These are phyloP conservation scores for Nasonia vitripennis DNA, from an alignment of 1,140 invertebrate species.

Conservation along the genomic window DNA sequence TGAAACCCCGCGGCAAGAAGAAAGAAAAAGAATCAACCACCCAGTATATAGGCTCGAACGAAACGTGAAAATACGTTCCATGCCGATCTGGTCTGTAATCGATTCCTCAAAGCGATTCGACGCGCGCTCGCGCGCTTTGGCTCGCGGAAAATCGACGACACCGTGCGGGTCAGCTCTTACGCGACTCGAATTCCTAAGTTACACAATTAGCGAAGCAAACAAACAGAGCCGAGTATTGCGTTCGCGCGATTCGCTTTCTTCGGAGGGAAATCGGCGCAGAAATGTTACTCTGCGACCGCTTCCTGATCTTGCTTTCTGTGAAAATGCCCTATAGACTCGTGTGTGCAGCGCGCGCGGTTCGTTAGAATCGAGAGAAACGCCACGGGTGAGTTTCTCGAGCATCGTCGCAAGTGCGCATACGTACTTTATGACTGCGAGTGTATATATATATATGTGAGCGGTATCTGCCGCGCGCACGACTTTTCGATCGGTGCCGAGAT, in stretches of 20 bases:
- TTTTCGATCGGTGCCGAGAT: background rate
- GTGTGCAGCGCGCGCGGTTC: background rate
- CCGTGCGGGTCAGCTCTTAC: background rate
- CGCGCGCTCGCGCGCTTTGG: background rate
- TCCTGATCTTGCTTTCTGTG: conserved; percentile 32
- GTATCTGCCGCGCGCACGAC: background rate
- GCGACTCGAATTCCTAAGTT: background rate
- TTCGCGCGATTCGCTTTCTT: background rate
- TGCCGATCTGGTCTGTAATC: background rate
- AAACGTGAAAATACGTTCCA: background rate
- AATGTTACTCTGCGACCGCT: background rate
- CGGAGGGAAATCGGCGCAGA: background rate
- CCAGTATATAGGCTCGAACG: background rate
- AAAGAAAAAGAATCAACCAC: too few species aligned
- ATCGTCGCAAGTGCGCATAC: background rate
- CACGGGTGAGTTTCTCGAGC: background rate
- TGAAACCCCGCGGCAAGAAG: too few species aligned
- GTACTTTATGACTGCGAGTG: background rate
- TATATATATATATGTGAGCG: background rate
- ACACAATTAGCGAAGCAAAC: background rate
- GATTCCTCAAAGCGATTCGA: background rate
- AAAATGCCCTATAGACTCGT: background rate
- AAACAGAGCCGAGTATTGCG: background rate
- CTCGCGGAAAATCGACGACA: background rate
- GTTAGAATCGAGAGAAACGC: background rate